Evolutionary conservation across 2,888 invertebrate genomes (phyloP).

Genomic region (Diadromus collaris): DNA sequence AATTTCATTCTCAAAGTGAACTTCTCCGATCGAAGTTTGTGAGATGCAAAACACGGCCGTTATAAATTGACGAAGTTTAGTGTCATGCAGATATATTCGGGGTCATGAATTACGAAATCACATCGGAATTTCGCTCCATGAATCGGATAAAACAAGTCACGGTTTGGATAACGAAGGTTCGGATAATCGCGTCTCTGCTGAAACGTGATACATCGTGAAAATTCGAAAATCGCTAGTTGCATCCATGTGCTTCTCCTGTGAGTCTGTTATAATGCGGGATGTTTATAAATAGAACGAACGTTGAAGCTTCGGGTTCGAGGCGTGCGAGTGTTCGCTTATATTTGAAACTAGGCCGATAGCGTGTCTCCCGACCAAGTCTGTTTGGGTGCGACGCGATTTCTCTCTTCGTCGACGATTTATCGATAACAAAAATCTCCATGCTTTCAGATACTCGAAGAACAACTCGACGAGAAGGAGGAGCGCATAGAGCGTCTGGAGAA

Average conservation of each 20-base stretch:
- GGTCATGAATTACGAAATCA: no score
- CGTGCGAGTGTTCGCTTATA: constrained; percentile 47
- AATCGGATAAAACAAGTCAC: no score
- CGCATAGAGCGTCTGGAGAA: constrained; percentile 78
- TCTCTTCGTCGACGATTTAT: background rate
- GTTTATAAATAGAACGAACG: constrained; percentile 59
- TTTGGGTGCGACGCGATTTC: background rate
- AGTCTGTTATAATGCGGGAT: no score
- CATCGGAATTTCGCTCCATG: no score
- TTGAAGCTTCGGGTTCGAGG: constrained; percentile 49
- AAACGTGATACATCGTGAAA: background rate
- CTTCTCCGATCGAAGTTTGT: no score
- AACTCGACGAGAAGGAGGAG: constrained; percentile 76
- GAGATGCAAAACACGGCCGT: no score
- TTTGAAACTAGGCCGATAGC: constrained; percentile 47
- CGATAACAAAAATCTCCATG: background rate
- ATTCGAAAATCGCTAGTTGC: constrained; percentile 36
- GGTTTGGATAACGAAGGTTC: no score
- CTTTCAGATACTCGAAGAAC: constrained; percentile 73
- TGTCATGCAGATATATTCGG: no score
- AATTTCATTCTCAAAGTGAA: no score
- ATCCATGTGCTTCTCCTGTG: constrained; percentile 40
- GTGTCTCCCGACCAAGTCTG: background rate
- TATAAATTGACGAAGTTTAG: no score
- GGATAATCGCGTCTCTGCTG: no score